Evolutionary conservation across 1,140 invertebrate genomes (phyloP), one percentile per base, ranked within the genome.

Genomic region (Musca domestica): DNA sequence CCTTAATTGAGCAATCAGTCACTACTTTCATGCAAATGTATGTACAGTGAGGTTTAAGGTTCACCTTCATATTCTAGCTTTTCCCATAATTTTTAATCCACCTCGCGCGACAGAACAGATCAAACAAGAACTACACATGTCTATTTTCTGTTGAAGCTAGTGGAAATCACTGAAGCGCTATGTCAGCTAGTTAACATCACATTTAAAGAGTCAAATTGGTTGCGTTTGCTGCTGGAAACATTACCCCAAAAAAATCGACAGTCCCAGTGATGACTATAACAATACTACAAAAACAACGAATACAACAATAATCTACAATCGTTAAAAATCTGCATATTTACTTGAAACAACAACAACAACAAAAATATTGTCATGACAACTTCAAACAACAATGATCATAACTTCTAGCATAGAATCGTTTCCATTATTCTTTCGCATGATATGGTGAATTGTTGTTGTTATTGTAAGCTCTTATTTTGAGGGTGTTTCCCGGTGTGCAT

Each of bases 121-220:
- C 34, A 41, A 41, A 30, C 4, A 41, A 41, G 34, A 41, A 41
- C 6, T 41, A 41, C 4, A 41, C 34, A 30, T 4, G 20, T 3
- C 1, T 52, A 22, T 27, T 56, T 56, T 27, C 15, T 56, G 12
- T 27, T 56, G n/a, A 0, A 3, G 22, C n/a, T 56, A 12, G 4
- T 27, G n/a, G 23, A 61, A 61, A 61, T 61, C 56, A 61, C 56
- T 61, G 56, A 61, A 61, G 56, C 56, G 56, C 56, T 41, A 61
- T 27, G 34, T 61, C 34, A 34, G 20, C 27, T 10, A 41, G 34
- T 41, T 9, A 41, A 41, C 34, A 41, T 41, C 12, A 7, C 12
- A 10, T 41, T 41, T 9, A 41, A 41, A 41, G 34, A 41, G 10
- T 41, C 4, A 41, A 41, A 41, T 41, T 41, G 34, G 34, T 41